Evolutionary conservation across 2,797 vertebrate genomes (phyloP).

Genomic region (Hirundo rustica): DNA sequence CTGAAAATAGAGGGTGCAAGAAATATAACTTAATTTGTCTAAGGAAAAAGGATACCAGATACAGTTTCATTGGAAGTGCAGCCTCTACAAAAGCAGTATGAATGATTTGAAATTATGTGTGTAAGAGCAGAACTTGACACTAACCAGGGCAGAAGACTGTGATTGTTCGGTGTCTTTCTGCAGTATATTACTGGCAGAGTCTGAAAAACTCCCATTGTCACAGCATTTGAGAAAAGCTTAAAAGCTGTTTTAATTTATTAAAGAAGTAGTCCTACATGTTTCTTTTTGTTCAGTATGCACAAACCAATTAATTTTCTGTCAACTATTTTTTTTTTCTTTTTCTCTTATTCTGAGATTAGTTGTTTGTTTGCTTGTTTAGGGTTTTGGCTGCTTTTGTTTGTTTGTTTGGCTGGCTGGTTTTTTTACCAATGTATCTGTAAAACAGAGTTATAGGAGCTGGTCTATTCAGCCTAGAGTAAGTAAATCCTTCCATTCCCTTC

Average conservation of each 20-base stretch:
- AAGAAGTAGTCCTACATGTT: background rate
- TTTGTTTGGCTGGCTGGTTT: background rate
- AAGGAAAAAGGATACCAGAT: background rate
- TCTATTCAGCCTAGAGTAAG: background rate
- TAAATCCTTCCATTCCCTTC: background rate
- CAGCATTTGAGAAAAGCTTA: background rate
- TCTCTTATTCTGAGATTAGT: background rate
- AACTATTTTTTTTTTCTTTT: background rate
- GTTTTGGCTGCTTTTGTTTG: background rate
- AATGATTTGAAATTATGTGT: background rate
- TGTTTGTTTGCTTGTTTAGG: background rate
- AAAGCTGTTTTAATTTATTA: background rate
- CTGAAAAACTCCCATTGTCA: background rate
- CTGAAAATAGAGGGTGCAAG: background rate
- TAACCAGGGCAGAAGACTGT: accelerated
- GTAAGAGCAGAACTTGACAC: background rate
- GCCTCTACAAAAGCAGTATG: background rate
- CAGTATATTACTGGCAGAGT: background rate
- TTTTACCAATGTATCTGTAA: background rate
- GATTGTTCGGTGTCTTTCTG: background rate
- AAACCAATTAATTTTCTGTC: accelerated
- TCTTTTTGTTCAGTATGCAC: background rate
- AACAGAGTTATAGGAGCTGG: background rate
- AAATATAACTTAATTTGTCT: background rate
- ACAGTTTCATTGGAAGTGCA: background rate